These are phyloP conservation scores for Pristionchus japonicus DNA, from an alignment of 2,888 invertebrate genomes.

Conservation along the genomic window DNA sequence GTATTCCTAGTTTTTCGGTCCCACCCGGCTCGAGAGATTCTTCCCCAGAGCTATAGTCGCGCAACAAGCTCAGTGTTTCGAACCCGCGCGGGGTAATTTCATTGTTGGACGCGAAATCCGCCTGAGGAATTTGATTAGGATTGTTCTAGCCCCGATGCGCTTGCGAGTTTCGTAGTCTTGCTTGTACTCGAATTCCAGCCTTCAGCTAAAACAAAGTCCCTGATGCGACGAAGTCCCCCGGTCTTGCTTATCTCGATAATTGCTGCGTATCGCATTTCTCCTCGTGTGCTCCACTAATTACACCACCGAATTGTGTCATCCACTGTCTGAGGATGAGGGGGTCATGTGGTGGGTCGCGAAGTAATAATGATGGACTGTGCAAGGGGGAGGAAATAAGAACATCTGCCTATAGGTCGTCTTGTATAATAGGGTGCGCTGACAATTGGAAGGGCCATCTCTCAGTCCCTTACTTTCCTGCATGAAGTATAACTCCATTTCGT, in stretches of 20 bases:
- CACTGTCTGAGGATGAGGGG: constrained; percentile 11
- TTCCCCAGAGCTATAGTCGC: neutral
- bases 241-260: neutral
- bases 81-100: neutral
- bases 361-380: constrained; percentile 34
- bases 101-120: neutral
- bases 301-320: constrained; percentile 22
- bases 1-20: neutral
- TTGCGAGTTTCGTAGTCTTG: neutral
- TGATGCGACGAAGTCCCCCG: no score
- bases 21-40: neutral
- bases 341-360: constrained; percentile 20
- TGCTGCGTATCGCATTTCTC: constrained; percentile 10
- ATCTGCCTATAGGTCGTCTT: constrained; percentile 21
- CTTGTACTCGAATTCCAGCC: no score
- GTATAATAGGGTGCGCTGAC: neutral
- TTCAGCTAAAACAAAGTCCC: no score
- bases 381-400: neutral
- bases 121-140: neutral
- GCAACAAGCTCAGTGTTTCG: constrained; percentile 1
- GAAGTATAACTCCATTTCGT: neutral
- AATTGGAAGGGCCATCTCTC: neutral
- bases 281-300: neutral
- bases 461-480: neutral
- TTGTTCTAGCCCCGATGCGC: constrained; percentile 40